Evolutionary conservation across 1,140 invertebrate species (phyloP), one percentile per base, ranked within the genome.

Genomic region (Ostrea denselamellosa): DNA sequence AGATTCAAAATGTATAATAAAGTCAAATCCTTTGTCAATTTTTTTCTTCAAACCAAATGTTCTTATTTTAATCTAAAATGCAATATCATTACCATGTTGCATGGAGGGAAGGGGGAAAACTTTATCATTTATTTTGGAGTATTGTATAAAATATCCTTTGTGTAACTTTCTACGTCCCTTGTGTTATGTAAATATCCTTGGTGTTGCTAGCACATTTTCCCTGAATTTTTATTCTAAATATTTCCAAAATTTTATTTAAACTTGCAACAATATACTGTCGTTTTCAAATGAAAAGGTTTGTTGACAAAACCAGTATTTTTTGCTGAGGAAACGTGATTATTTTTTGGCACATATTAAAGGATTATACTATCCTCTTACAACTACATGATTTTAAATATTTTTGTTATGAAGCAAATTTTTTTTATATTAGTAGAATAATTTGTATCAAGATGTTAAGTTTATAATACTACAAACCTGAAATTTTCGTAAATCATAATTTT

Each of bases 401-500:
- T 14, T 14, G 17, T 56, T 56, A 56, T 12, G 54, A 56, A 56
- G 9, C 54, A 56, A n/a, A n/a, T 56, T 56, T 14, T 9, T 12
- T 56, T 56, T 56, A 14, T 56, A 12, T 56, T 56, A 56, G 17
- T 56, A 56, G 54, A 68, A 68, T 68, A 68, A 68, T 68, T 68
- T 68, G 9, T 22, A 68, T 68, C 65, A 28, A 68, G n/a, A 68
- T 68, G 19, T 22, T 68, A 22, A 22, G n/a, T 7, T 68, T 68
- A 68, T 68, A 25, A 68, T 68, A 9, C 65, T 68, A 68, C 65
- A 22, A 68, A 68, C n/a, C 65, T 68, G 65, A 22, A 22, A 68
- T 68, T n/a, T 68, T 68, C 8, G 19, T 68, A n/a, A 68, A 8
- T 68, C 10, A 9, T 68, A 22, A 68, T 65, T 65, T 65, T 65